A percentile compares a stretch with the other conserved stretches of the same genome.
These are phyloP conservation scores for Adoxophyes honmai DNA, from an alignment of 1,140 invertebrate genomes.

Conservation along the genomic window DNA sequence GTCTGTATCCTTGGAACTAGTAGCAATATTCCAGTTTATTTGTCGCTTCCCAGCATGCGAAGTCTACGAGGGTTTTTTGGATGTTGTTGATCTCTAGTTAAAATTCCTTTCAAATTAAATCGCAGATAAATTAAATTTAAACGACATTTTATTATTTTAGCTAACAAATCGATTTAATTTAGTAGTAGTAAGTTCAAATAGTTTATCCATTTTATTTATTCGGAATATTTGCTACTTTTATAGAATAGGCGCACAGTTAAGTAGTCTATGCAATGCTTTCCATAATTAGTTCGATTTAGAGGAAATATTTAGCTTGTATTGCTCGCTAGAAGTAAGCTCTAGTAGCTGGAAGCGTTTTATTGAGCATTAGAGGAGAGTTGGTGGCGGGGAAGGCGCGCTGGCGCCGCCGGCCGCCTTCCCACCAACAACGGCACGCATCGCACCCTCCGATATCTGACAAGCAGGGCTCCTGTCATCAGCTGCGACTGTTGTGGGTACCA, in stretches of 20 bases:
- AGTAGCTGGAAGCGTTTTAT: slow-evolving; percentile 37
- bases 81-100: too few species aligned
- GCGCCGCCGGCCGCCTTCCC: slow-evolving; percentile 28
- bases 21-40: not conserved
- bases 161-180: too few species aligned
- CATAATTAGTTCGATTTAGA: slow-evolving; percentile 47
- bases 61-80: not conserved
- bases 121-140: too few species aligned
- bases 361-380: slow-evolving; percentile 65
- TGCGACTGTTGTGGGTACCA: slow-evolving; percentile 39
- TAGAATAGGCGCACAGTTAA: slow-evolving; percentile 31
- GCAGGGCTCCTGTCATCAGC: slow-evolving; percentile 70
- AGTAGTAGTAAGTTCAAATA: too few species aligned
- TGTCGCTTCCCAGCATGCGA: slow-evolving; percentile 12
- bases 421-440: slow-evolving; percentile 30
- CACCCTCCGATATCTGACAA: slow-evolving; percentile 66
- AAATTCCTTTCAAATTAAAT: too few species aligned
- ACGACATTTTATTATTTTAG: too few species aligned
- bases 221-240: slow-evolving; percentile 28
- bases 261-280: slow-evolving; percentile 55
- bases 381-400: slow-evolving; percentile 33
- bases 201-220: not conserved
- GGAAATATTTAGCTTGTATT: slow-evolving; percentile 42
- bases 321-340: slow-evolving; percentile 42
- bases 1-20: too few species aligned